These are phyloP conservation scores for Sisyra terminalis DNA, from an alignment of 2,888 invertebrate genomes.

Conservation along the genomic window DNA sequence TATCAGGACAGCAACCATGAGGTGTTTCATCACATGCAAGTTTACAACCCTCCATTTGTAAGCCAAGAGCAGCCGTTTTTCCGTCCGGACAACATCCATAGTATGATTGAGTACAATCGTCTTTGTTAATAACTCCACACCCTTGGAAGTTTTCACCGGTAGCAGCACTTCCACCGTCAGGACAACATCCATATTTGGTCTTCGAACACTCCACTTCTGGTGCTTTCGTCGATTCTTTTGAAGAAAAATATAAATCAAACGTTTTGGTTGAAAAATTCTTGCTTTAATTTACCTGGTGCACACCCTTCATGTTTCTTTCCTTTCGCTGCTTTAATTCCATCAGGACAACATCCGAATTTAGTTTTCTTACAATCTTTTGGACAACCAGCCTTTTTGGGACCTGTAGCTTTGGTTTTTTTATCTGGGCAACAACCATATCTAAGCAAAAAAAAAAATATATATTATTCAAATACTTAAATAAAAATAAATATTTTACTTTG, in stretches of 20 bases:
- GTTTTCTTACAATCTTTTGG: conserved; percentile 5
- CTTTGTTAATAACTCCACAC: conserved; percentile 28
- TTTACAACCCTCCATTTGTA: conserved; percentile 56
- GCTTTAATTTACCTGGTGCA: conserved; percentile 10
- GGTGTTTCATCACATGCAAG: conserved; percentile 46
- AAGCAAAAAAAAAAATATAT: no score
- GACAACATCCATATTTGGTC: conserved; percentile 58
- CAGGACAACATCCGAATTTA: conserved; percentile 54
- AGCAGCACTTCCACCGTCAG: conserved; percentile 44
- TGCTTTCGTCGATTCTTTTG: conserved; percentile 19
- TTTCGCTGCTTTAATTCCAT: conserved; percentile 43
- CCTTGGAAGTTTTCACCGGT: conserved; percentile 46
- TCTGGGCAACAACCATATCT: conserved; percentile 77
- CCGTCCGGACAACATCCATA: conserved; percentile 64
- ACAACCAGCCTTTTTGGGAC: conserved; percentile 9
- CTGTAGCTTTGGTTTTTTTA: conserved; percentile 45
- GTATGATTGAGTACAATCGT: conserved; percentile 37
- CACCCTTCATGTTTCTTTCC: conserved; percentile 41
- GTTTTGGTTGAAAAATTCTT: background rate
- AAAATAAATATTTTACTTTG: conserved; percentile 27
- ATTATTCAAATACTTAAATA: conserved; percentile 5
- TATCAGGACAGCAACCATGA: conserved; percentile 81
- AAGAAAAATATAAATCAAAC: background rate
- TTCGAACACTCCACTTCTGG: conserved; percentile 29
- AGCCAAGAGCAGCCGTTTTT: conserved; percentile 46